Percentiles rank a stretch among this genome's conserved stretches.
Evolutionary conservation across 2,113 vertebrate genomes (phyloP).

Genomic region (Eubucco bourcierii): DNA sequence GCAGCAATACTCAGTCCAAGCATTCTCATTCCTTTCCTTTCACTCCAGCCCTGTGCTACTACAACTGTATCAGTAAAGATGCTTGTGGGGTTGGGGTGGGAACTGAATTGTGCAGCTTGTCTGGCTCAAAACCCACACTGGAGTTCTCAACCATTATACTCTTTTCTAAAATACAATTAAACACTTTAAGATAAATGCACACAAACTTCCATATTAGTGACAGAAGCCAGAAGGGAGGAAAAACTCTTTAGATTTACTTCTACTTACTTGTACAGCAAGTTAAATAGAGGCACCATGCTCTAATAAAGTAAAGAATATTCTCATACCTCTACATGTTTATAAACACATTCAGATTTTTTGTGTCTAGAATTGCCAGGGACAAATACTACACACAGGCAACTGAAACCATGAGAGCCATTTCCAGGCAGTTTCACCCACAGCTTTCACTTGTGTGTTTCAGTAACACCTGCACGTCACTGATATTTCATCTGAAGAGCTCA

Average conservation of each 20-base stretch:
- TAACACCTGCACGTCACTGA: not conserved
- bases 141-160: not conserved
- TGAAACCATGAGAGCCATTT: accelerated
- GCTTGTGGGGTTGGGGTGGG: not conserved
- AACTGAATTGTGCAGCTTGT: not conserved
- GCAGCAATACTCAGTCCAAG: not conserved
- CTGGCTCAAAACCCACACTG: not conserved
- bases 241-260: not conserved
- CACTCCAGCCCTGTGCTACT: not conserved
- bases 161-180: not conserved
- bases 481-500: not conserved
- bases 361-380: not conserved
- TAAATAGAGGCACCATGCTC: not conserved
- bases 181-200: not conserved
- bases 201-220: not conserved
- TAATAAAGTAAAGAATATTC: not conserved
- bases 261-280: not conserved
- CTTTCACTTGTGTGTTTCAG: not conserved
- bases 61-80: not conserved
- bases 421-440: not conserved
- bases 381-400: not conserved
- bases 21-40: not conserved
- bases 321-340: not conserved
- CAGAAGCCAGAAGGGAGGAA: not conserved
- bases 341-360: not conserved